Base-by-base conservation (phyloP, 2,888 invertebrate species). In the Ceramica pisi region DNA sequence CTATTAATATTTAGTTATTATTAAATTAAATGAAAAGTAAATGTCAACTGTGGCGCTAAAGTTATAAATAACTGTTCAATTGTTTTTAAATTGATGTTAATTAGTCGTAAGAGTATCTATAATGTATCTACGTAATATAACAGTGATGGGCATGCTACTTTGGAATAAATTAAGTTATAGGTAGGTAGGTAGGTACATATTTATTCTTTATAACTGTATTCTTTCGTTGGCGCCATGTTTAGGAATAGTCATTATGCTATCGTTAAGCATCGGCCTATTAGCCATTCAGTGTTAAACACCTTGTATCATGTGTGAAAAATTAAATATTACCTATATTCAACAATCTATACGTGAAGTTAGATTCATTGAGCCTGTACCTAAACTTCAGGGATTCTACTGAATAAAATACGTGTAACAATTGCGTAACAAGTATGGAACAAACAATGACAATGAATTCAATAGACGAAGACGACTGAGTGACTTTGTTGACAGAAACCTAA, bases 391-490 rank as follows among this genome's bases (percentile, higher is more conserved):
- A 56, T 21, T 55, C 8, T 26, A 21, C 46, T 55, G 14, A 12
- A 19, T 56, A 14, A 50, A 5, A n/a, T 51, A 19, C 7, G 7
- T 16, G 48, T 35, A 19, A 56, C 5, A 21, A 19, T 35, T 26
- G 3, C n/a, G 21, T 38, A 46, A 44, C 21, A 26, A 63, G 7
- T 46, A 1, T 31, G 31, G 0, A 31, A 31, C 21, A 65, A 38
- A 57, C 31, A 66, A 50, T 50, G 65, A 55, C 6, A 56, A 72
- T 56, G 14, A 64, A 55, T 60, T 65, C 38, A 64, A 31, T 44
- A 16, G 26, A n/a, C n/a, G 9, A n/a, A n/a, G n/a, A n/a, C n/a
- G 31, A 44, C 26, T 55, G n/a, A 38, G 50, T 38, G 35, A 46
- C 44, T 70, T 56, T 56, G 46, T 65, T 72, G 50, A 50, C 19